Percentiles rank a stretch among this genome's conserved stretches.
These are phyloP conservation scores for Arbacia lixula DNA, from an alignment of 53 echinoderm and acorn worm genomes.

Conservation along the genomic window DNA sequence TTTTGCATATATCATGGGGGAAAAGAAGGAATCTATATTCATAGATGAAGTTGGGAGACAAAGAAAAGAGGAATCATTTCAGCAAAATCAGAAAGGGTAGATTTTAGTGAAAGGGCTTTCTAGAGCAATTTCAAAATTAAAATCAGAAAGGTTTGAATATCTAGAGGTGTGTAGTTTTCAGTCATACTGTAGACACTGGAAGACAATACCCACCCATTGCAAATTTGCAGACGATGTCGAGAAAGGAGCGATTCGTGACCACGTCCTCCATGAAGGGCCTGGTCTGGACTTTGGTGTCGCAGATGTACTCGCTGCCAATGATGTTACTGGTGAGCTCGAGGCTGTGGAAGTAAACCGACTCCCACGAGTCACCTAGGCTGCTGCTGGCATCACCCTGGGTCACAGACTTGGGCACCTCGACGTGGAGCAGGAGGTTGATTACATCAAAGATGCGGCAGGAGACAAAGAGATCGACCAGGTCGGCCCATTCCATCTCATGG, in stretches of 20 bases:
- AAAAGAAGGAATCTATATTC: too few relatives aligned
- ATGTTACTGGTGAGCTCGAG: slow-evolving; percentile 73
- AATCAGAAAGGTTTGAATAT: too few relatives aligned
- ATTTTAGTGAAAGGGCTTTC: too few relatives aligned
- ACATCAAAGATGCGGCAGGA: slow-evolving; percentile 69
- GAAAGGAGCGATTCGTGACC: background rate
- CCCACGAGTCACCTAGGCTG: slow-evolving; percentile 72
- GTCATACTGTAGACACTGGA: too few relatives aligned
- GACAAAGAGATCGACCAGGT: slow-evolving; percentile 58
- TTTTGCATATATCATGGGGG: too few relatives aligned
- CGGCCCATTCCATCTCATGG: slow-evolving; percentile 43
- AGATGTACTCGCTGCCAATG: slow-evolving; percentile 56
- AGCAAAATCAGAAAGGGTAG: too few relatives aligned
- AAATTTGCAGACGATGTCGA: slow-evolving; percentile 1
- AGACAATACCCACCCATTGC: slow-evolving; percentile 29
- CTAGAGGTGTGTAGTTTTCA: too few relatives aligned
- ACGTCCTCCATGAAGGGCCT: slow-evolving; percentile 23
- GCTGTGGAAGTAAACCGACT: slow-evolving; percentile 77
- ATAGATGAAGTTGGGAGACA: too few relatives aligned
- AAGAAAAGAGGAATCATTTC: too few relatives aligned
- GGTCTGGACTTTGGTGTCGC: background rate
- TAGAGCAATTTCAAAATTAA: too few relatives aligned
- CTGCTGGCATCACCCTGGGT: slow-evolving; percentile 47
- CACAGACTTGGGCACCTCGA: slow-evolving; percentile 54
- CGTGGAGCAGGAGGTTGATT: slow-evolving; percentile 57